Evolutionary conservation across 2,888 invertebrate genomes (phyloP).

Genomic region (Petrophora chlorosata): DNA sequence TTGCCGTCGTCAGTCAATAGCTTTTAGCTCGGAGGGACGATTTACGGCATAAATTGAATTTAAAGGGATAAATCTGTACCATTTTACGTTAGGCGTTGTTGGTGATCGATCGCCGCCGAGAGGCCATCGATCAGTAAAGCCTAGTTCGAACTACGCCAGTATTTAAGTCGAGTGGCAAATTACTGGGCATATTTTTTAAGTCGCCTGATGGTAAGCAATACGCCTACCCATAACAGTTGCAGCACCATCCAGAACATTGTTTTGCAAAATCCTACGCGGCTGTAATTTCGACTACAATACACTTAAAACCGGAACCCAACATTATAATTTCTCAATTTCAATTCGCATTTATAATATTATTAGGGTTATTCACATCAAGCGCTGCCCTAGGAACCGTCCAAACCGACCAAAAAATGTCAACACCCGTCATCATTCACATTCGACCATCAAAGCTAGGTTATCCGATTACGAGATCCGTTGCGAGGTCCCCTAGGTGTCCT

Average conservation of each 20-base stretch:
- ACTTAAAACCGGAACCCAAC: no score
- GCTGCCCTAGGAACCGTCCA: not conserved
- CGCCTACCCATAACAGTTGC: no score
- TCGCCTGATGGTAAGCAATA: no score
- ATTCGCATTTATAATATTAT: not conserved
- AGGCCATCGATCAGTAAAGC: no score
- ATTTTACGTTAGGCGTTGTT: not conserved
- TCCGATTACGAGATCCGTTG: constrained; percentile 53
- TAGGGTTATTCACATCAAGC: not conserved
- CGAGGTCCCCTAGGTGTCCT: constrained; percentile 49
- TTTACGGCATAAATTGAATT: constrained; percentile 11
- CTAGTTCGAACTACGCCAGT: no score
- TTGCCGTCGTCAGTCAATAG: constrained; percentile 16
- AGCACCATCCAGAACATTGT: no score
- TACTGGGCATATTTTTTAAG: no score
- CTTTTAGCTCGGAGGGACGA: constrained; percentile 1
- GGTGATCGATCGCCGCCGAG: not conserved
- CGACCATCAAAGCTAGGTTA: constrained; percentile 40
- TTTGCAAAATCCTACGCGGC: no score
- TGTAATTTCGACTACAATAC: no score
- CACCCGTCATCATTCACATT: constrained; percentile 16
- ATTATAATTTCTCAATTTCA: no score
- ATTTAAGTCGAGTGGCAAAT: no score
- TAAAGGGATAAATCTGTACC: not conserved
- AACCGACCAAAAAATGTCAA: not conserved